Base-by-base conservation (phyloP, 2,113 vertebrate genomes). In the Danio rerio region DNA sequence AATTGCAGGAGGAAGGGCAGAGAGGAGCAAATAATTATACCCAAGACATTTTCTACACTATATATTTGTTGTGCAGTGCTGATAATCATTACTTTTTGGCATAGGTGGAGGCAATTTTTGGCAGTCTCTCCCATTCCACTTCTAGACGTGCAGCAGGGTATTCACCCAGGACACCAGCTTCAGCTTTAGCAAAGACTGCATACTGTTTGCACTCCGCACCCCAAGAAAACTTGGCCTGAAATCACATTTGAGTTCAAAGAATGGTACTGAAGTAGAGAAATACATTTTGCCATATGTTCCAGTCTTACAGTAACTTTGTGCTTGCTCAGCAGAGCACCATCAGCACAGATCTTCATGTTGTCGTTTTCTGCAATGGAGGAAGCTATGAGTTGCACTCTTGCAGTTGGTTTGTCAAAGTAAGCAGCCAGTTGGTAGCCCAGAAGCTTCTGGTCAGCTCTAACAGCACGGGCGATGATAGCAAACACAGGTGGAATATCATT, bases 291-390 rank as follows among this genome's bases (percentile, higher is more conserved):
- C 16, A 15, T 18, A 42, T 2, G 49, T 12, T 66, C 11, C 5
- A 42, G 7, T 69, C 91, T 93, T 93, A 97, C 96, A 93, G 12
- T 87, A 45, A 92, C 72, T 88, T 96, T 95, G 87, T 96, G 91
- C 77, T 84, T 0, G 85, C 91, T 95, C 80, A 92, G 83, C 53
- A 94, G 6, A 47, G 88, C 83, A 59, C 92, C 92, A 85, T 96
- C 94, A 77, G 91, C 91, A 86, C 93, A 95, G 20, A 94, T 5
- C 82, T 90, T 93, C 94, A 93, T 95, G 66, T 92, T 94, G 90
- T 91, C 88, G 15, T 90, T 88, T n/a, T 90, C 81, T 66, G 88
- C 87, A 80, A 95, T 88, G 77, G 92, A 89, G 84, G 92, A 90
- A 56, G 95, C 18, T 55, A 94, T 92, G 1, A 95, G 18, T 82